Conservation (phyloP, 2,888 invertebrate genomes). For the Eupithecia vulgata region DNA sequence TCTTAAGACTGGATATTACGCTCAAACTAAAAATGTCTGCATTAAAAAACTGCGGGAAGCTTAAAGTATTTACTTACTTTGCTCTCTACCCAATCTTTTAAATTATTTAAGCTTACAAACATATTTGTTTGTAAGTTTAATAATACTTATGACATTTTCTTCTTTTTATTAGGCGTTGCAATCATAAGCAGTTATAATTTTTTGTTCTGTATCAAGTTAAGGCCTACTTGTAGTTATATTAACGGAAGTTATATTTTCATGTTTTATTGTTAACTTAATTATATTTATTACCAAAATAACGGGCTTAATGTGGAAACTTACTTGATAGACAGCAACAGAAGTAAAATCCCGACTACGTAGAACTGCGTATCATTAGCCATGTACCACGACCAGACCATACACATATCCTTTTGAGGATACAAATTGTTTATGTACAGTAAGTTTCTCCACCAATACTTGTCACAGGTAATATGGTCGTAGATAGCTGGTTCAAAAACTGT, state of each 20-base stretch:
- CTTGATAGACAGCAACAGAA: constrained; percentile 88
- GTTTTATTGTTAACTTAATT: background rate
- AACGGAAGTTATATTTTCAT: background rate
- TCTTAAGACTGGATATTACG: background rate
- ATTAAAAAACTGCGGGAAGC: background rate
- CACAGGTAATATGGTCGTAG: constrained; percentile 89
- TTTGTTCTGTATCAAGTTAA: background rate
- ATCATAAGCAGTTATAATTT: background rate
- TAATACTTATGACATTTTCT: background rate
- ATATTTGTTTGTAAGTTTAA: background rate
- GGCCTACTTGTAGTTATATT: background rate
- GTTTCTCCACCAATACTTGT: constrained; percentile 92
- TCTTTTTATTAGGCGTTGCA: background rate
- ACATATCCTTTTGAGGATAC: constrained; percentile 89
- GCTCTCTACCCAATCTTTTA: background rate
- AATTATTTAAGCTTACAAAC: no score
- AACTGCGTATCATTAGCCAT: constrained; percentile 92
- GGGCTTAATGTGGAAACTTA: constrained; percentile 66
- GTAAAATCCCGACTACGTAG: constrained; percentile 87
- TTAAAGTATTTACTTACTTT: background rate
- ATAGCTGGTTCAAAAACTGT: constrained; percentile 90
- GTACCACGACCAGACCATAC: constrained; percentile 93
- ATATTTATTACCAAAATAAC: background rate
- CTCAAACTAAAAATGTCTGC: background rate
- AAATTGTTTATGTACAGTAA: constrained; percentile 92